A percentile compares a stretch with the other conserved stretches of the same genome.
These are phyloP conservation scores for Dendrolimus pini DNA, from an alignment of 2,888 invertebrate species.

Conservation along the genomic window DNA sequence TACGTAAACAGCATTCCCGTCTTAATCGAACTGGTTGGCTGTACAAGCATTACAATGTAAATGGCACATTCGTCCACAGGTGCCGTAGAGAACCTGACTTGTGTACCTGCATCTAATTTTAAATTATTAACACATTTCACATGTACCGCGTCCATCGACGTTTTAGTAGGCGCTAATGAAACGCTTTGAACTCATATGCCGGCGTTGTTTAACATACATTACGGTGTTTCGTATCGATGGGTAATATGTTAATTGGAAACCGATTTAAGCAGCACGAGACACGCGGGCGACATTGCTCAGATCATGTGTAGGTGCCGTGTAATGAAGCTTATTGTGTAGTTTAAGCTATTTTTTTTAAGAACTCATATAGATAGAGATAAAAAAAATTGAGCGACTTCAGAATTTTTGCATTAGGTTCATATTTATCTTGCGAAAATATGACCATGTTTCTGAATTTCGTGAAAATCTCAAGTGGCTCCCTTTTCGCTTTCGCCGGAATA, in stretches of 20 bases:
- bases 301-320: conserved; percentile 41
- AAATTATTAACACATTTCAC: conserved; percentile 30
- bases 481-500: no score
- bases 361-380: no score
- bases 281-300: conserved; percentile 54
- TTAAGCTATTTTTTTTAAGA: neutral
- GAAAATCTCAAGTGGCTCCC: no score
- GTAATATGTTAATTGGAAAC: conserved; percentile 24
- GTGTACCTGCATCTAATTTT: conserved; percentile 29
- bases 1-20: conserved; percentile 62
- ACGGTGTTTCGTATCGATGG: conserved; percentile 4
- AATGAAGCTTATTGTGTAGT: conserved; percentile 1
- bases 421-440: no score
- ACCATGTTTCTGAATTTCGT: no score
- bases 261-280: conserved; percentile 58
- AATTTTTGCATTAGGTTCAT: no score
- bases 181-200: conserved; percentile 12
- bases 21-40: conserved; percentile 66
- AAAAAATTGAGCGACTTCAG: no score
- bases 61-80: conserved; percentile 69
- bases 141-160: conserved; percentile 38
- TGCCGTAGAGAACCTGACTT: conserved; percentile 61
- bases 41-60: conserved; percentile 69
- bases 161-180: conserved; percentile 10
- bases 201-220: conserved; percentile 24